phyloP scores from a whole-genome alignment of 2,888 invertebrate species.

The Prionchulus punctatus region DNA sequence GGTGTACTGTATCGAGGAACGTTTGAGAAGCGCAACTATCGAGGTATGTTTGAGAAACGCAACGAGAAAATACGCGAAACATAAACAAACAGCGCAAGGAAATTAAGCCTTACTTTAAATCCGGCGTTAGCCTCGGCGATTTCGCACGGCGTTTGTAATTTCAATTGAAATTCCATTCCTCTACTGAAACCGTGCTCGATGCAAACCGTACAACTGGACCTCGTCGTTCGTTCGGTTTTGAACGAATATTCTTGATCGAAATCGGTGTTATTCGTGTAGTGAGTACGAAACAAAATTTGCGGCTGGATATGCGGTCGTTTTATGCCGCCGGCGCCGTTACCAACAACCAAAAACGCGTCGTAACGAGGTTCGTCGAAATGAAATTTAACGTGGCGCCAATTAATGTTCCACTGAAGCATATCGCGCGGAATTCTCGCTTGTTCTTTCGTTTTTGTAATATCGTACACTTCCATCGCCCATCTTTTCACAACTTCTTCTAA shows the following conservation, averaged over 20 bases:
- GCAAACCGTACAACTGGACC: constrained; percentile 30
- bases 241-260: constrained; percentile 33
- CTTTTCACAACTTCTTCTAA: constrained; percentile 31
- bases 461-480: constrained; percentile 34
- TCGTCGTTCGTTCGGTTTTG: constrained; percentile 33
- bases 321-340: not conserved
- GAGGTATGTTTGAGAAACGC: not conserved
- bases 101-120: constrained; percentile 27
- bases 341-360: not conserved
- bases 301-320: constrained; percentile 17
- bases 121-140: constrained; percentile 36
- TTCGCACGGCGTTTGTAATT: constrained; percentile 33
- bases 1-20: no score
- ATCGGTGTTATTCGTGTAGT: constrained; percentile 32
- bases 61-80: not conserved
- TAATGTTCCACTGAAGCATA: constrained; percentile 31
- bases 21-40: not conserved
- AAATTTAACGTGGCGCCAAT: constrained; percentile 34
- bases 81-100: no score
- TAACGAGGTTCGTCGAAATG: constrained; percentile 28
- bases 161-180: constrained; percentile 26
- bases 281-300: constrained; percentile 30
- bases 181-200: constrained; percentile 26
- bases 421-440: constrained; percentile 27
- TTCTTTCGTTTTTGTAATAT: constrained; percentile 29